Evolutionary conservation across 2,113 vertebrate species (phyloP).

Genomic region (Stictonetta naevosa): DNA sequence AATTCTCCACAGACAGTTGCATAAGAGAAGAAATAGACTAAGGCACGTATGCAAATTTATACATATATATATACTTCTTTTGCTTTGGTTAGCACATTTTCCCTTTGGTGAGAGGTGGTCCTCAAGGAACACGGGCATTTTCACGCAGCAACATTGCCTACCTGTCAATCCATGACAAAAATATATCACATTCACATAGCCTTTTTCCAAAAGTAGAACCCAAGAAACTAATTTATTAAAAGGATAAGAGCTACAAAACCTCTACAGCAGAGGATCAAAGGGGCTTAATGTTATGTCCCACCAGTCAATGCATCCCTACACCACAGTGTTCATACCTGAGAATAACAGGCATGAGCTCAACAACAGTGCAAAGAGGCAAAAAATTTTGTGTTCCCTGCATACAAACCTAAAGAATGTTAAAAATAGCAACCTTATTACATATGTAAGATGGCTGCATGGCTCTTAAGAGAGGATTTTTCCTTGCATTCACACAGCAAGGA

Average conservation of each 20-base stretch:
- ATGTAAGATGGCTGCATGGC: not conserved
- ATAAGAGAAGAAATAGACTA: not conserved
- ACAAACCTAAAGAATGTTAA: not conserved
- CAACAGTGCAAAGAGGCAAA: not conserved
- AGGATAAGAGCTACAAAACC: not conserved
- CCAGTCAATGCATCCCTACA: not conserved
- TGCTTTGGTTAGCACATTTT: not conserved
- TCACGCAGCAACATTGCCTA: not conserved
- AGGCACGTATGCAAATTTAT: not conserved
- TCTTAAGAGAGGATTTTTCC: not conserved
- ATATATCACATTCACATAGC: not conserved
- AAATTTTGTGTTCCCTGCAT: not conserved
- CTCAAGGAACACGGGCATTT: rapidly evolving
- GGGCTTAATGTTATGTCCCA: not conserved
- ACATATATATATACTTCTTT: too few relatives aligned
- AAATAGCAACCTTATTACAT: not conserved
- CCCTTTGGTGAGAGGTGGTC: not conserved
- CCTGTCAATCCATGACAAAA: not conserved
- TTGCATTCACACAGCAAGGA: not conserved
- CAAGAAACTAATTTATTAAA: not conserved
- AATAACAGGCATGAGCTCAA: not conserved
- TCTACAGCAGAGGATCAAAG: not conserved
- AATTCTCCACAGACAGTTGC: not conserved
- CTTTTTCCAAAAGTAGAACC: not conserved
- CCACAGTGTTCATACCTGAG: rapidly evolving